Evolutionary conservation across 1,140 invertebrate genomes (phyloP).

Genomic region (Papilio helenus): DNA sequence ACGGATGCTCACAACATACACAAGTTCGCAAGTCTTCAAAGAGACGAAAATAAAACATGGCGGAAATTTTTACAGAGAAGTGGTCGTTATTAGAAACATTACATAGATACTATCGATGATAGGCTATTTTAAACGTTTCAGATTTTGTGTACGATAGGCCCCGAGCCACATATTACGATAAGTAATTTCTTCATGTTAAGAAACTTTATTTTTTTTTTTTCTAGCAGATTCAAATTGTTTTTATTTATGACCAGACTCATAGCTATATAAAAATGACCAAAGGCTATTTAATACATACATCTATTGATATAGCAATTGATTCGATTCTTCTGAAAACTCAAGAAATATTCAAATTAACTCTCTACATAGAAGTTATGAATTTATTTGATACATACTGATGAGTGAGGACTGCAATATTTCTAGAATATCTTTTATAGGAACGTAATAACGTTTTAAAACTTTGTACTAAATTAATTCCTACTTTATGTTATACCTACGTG

Average conservation of each 20-base stretch:
- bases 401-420: too few relatives aligned
- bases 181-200: neutral
- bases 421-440: too few relatives aligned
- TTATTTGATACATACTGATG: too few relatives aligned
- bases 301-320: too few relatives aligned
- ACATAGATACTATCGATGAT: constrained; percentile 51
- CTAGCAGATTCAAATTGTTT: neutral
- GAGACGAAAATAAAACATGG: neutral
- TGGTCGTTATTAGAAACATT: constrained; percentile 53
- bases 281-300: too few relatives aligned
- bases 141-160: constrained; percentile 50
- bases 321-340: too few relatives aligned
- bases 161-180: constrained; percentile 27
- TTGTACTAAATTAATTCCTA: neutral
- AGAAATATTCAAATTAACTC: too few relatives aligned
- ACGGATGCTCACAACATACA: neutral
- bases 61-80: neutral
- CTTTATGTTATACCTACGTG: neutral
- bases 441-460: too few relatives aligned
- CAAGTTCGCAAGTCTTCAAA: neutral
- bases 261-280: too few relatives aligned
- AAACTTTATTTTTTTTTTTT: neutral
- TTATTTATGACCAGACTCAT: neutral
- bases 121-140: constrained; percentile 48
- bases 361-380: too few relatives aligned